Evolutionary conservation across 2,888 invertebrate genomes (phyloP), one percentile per base, ranked within the genome.

Genomic region (Vanessa cardui): DNA sequence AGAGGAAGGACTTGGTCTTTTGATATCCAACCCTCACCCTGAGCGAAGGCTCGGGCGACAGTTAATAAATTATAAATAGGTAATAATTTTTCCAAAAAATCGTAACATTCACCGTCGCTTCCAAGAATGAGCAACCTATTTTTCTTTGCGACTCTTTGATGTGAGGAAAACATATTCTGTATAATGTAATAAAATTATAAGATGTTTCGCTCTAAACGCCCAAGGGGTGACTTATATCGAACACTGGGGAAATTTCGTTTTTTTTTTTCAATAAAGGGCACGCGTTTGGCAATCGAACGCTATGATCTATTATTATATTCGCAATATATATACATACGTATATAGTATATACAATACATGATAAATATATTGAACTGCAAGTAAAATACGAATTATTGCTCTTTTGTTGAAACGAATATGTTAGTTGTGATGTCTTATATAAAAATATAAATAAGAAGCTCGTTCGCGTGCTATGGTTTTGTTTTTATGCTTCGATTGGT

Each of bases 131-230:
- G 68, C 72, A 70, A 72, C 69, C 70, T 73, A 73, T 74, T 74
- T 73, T 82, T 80, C 83, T 84, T 26, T 86, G 84, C 83, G 80
- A 79, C 77, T 76, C 80, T 85, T 82, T 85, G 85, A 86, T 78
- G 83, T 77, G 81, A 81, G 76, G 80, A 79, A 81, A 83, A 83
- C 78, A 76, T 69, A 58, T 70, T 66, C 68, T 71, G 79, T 78
- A 78, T 82, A 83, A 85, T 81, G 84, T 78, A 85, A 85, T 84
- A 83, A 73, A 83, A 83, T 60, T 68, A 60, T 49, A 45, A 68
- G 58, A 62, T 31, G 78, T 78, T 77, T 81, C 78, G 74, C 77
- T 76, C 77, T 78, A 82, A 68, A 72, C 68, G 69, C 64, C 58
- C 54, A 66, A 70, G 66, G 68, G 70, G 70, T 45, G 52, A 61